Evolutionary conservation across 2,888 invertebrate species (phyloP), one percentile per base, ranked within the genome.

Genomic region (Invenusta paracnida): DNA sequence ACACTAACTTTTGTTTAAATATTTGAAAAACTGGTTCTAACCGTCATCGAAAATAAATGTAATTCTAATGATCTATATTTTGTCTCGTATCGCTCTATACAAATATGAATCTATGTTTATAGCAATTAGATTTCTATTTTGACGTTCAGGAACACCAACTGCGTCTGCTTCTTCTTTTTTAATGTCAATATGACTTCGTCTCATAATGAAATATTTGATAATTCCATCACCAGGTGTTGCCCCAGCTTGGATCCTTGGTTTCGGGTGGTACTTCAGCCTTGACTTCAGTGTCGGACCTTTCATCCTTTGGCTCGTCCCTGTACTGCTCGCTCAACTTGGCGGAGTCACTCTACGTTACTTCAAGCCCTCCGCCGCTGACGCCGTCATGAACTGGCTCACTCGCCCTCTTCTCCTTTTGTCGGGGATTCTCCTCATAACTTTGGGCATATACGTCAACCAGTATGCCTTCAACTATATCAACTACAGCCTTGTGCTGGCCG

Each of bases 391-490:
- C 85, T 91, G 91, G 91, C 87, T 91, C 84, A 89, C 90, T 85
- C 90, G 90, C 87, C 91, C 91, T 28, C 89, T 90, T 85, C 88
- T 91, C 81, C 89, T 91, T 67, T 89, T 91, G 31, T 89, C 90
- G 84, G 89, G 89, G 85, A 90, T 91, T 83, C 88, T 91, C 67
- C 90, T 90, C 87, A 89, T 90, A 86, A 91, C 91, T n/a, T 88
- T 91, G 11, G 91, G 91, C 85, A 89, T 91, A 73, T 91, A 91
- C 88, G 90, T 91, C 87, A 91, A 91, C 88, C 90, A 90, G 89
- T 91, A 91, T 87, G 89, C 90, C 86, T 90, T 91, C 87, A 89
- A 90, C 82, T 87, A 88, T 67, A 87, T 90, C 25, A 88, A 90
- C 86, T 87, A 87, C n/a, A 88, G 87, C 67, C 86, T 88, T 73